Conservation (phyloP, 2,113 vertebrate genomes). For the Ammospiza caudacuta region DNA sequence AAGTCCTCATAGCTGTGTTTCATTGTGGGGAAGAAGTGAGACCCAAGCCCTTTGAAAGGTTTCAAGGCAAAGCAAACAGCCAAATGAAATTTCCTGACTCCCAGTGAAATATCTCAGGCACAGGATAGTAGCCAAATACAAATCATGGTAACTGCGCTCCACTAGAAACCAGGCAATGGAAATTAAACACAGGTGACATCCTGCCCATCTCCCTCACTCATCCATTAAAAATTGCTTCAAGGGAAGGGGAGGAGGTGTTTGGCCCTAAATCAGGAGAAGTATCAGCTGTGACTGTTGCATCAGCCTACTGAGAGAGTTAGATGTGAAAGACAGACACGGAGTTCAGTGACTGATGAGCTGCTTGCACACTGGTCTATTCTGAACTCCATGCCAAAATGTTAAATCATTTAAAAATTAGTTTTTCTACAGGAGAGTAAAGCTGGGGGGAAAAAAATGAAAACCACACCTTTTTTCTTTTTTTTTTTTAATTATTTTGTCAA, state of each 20-base stretch:
- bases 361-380: neutral
- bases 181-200: neutral
- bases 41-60: neutral
- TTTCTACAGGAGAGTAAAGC: neutral
- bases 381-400: neutral
- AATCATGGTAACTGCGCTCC: neutral
- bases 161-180: neutral
- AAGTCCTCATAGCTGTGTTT: neutral
- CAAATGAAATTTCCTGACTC: neutral
- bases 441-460: rapidly evolving
- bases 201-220: neutral
- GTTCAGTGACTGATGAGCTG: neutral
- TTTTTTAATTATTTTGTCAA: neutral
- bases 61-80: neutral
- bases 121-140: neutral
- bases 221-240: neutral
- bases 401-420: neutral
- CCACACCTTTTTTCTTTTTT: neutral
- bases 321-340: neutral
- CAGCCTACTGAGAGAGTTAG: neutral
- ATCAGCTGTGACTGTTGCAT: neutral
- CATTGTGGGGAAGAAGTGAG: neutral
- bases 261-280: neutral
- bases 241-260: neutral
- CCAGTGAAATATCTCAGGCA: neutral